A percentile compares a stretch with the other conserved stretches of the same genome.
Conservation (phyloP, 2,888 invertebrate genomes). For the Polymixis lichenea region DNA sequence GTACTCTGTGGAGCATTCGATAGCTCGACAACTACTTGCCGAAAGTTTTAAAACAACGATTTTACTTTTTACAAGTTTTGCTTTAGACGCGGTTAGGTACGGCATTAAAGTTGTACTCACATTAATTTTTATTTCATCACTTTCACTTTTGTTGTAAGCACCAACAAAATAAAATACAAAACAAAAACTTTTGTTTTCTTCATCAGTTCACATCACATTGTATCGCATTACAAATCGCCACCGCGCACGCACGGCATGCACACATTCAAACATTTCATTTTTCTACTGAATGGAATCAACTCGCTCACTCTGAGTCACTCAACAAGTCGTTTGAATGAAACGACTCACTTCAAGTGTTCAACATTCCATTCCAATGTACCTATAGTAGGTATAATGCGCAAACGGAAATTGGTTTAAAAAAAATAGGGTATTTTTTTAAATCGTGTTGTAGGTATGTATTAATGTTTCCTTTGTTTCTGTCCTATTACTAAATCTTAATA, state of each 20-base stretch:
- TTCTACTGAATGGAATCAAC: neutral
- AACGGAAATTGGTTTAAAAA: neutral
- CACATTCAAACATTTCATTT: conserved; percentile 13
- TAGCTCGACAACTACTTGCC: conserved; percentile 25
- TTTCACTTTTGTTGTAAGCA: conserved; percentile 42
- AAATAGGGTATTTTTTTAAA: no score
- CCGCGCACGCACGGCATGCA: neutral
- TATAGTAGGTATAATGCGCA: neutral
- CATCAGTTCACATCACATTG: conserved; percentile 15
- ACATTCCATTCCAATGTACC: conserved; percentile 4
- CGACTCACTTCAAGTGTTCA: neutral
- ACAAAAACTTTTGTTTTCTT: conserved; percentile 53
- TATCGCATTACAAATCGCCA: conserved; percentile 3
- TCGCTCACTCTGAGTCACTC: neutral
- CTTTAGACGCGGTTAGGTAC: neutral
- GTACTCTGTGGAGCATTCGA: conserved; percentile 3
- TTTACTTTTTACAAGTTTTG: conserved; percentile 34
- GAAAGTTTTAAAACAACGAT: conserved; percentile 38
- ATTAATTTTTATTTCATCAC: conserved; percentile 39
- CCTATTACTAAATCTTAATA: no score
- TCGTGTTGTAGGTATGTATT: no score
- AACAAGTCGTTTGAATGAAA: neutral
- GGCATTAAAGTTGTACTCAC: conserved; percentile 25
- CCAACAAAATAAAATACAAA: conserved; percentile 8
- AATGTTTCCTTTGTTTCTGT: no score